Conservation (phyloP, 2,797 vertebrate species). For the Thamnophis elegans region DNA sequence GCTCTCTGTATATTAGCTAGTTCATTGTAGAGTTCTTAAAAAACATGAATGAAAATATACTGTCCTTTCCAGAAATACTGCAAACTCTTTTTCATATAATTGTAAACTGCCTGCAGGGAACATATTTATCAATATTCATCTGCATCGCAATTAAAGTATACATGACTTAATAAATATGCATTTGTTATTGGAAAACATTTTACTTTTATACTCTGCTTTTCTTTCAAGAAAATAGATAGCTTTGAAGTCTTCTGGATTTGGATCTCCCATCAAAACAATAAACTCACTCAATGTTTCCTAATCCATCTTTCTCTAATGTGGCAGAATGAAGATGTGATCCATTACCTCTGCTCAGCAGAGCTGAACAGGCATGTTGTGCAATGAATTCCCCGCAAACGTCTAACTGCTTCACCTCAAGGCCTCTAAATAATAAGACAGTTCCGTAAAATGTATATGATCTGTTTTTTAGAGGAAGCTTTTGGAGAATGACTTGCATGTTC, state of each 20-base stretch:
- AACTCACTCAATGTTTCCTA: background rate
- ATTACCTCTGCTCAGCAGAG: background rate
- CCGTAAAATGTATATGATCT: background rate
- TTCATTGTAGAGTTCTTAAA: background rate
- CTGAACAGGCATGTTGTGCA: background rate
- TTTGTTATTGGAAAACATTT: background rate
- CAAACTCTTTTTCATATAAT: background rate
- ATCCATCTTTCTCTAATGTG: background rate
- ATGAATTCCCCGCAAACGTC: background rate
- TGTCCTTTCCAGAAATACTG: background rate
- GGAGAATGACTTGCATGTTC: background rate
- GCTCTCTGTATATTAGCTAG: background rate
- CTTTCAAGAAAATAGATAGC: background rate
- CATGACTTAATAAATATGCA: background rate
- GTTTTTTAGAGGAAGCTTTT: background rate
- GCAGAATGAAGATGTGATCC: background rate
- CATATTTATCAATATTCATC: background rate
- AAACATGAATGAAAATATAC: background rate
- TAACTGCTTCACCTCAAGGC: background rate
- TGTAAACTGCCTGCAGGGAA: background rate
- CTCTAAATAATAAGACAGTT: background rate
- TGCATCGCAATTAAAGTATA: background rate
- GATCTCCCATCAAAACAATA: background rate
- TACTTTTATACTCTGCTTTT: background rate
- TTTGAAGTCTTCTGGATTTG: background rate